Conservation (phyloP, 2,888 invertebrate species). For the Altica lythri region DNA sequence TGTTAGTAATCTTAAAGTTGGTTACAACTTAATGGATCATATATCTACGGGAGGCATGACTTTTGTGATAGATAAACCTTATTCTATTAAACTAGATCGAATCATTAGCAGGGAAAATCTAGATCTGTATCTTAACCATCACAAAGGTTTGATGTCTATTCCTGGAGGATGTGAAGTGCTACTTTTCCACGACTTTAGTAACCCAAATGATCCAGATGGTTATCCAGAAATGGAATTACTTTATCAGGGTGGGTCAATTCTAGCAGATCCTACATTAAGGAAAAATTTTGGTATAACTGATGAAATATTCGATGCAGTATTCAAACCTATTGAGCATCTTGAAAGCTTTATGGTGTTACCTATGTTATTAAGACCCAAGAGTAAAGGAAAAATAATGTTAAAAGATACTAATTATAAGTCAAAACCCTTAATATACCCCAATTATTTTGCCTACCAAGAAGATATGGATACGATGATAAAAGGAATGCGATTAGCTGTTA, state of each 20-base stretch:
- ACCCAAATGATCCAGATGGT: conserved; percentile 63
- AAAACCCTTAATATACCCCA: conserved; percentile 66
- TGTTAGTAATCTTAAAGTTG: conserved; percentile 60
- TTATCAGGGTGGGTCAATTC: conserved; percentile 66
- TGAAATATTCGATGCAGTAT: conserved; percentile 51
- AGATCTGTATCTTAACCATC: conserved; percentile 51
- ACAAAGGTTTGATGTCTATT: conserved; percentile 59
- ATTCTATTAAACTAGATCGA: conserved; percentile 53
- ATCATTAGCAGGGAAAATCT: conserved; percentile 48
- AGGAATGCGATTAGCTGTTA: conserved; percentile 65
- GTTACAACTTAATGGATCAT: conserved; percentile 62
- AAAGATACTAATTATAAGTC: conserved; percentile 60
- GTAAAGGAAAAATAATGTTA: conserved; percentile 64
- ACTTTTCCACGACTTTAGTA: conserved; percentile 66
- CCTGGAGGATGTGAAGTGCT: conserved; percentile 72
- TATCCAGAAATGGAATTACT: conserved; percentile 72
- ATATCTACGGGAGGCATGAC: conserved; percentile 70
- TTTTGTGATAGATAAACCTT: conserved; percentile 63
- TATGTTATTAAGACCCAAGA: conserved; percentile 64
- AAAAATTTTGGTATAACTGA: conserved; percentile 58
- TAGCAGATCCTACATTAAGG: conserved; percentile 60
- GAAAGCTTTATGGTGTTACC: conserved; percentile 60
- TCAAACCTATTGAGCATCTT: conserved; percentile 49
- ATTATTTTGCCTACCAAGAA: conserved; percentile 63
- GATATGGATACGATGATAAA: conserved; percentile 70